phyloP scores from a whole-genome alignment of 2,113 vertebrate genomes.

The Mystacornis crossleyi region DNA sequence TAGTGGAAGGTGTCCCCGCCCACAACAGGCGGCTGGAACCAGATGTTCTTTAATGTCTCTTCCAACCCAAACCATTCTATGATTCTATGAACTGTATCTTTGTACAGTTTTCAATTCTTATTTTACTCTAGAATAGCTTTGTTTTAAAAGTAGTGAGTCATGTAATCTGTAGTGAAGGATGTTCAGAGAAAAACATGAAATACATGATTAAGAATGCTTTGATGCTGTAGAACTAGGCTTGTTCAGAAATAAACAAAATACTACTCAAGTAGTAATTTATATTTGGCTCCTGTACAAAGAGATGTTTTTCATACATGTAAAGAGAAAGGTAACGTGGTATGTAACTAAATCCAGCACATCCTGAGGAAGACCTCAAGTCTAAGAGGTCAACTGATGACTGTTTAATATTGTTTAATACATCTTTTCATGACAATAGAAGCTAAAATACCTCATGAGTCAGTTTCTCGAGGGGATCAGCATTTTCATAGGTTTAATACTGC shows the following conservation, averaged over 20 bases:
- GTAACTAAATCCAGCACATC: background rate
- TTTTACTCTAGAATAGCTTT: background rate
- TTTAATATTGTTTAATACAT: background rate
- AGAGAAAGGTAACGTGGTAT: background rate
- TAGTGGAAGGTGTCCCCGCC: background rate
- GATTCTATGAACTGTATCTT: background rate
- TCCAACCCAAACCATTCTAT: background rate
- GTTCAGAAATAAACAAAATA: background rate
- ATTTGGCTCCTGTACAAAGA: background rate
- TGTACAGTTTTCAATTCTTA: background rate
- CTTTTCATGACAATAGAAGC: background rate
- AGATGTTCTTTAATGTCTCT: background rate
- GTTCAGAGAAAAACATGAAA: background rate
- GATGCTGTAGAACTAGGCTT: background rate
- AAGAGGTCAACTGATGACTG: background rate
- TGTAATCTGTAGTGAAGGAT: background rate
- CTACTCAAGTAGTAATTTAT: background rate
- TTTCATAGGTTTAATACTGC: background rate
- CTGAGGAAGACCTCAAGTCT: background rate
- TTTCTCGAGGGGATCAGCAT: background rate
- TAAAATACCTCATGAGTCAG: background rate
- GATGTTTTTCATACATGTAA: background rate
- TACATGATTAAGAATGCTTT: background rate
- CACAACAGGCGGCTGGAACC: rapidly evolving
- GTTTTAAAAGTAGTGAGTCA: background rate